Evolutionary conservation across 2,888 invertebrate species (phyloP).

Genomic region (Chymomyza caudatula): DNA sequence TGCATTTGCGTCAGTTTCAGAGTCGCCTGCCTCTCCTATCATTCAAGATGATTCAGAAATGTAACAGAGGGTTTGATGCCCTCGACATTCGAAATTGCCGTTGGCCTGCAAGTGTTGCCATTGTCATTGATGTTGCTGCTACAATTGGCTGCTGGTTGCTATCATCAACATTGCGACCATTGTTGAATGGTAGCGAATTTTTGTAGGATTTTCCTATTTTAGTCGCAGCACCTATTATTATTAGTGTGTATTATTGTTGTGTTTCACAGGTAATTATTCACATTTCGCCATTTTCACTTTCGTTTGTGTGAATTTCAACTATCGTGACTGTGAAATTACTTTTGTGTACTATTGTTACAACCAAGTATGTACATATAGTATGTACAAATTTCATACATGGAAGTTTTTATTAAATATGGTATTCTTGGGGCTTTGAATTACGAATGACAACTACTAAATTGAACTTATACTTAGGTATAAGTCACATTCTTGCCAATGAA

Average conservation of each 20-base stretch:
- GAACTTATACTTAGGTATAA: too few species aligned
- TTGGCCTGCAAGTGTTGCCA: constrained; percentile 38
- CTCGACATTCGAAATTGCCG: constrained; percentile 59
- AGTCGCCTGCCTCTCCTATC: not conserved
- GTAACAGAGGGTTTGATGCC: constrained; percentile 63
- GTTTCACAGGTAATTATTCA: constrained; percentile 65
- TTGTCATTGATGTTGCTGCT: constrained; percentile 20
- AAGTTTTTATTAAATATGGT: not conserved
- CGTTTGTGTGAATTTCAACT: constrained; percentile 69
- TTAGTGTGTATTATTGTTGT: constrained; percentile 52
- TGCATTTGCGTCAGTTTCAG: not conserved
- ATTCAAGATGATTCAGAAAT: constrained; percentile 58
- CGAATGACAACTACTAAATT: too few species aligned
- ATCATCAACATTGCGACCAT: constrained; percentile 42
- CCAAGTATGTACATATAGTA: too few species aligned
- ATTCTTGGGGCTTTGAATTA: not conserved
- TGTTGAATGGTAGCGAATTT: constrained; percentile 45
- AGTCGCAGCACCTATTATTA: constrained; percentile 36
- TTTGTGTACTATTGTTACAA: not conserved
- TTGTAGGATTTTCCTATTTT: constrained; percentile 49
- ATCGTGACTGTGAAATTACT: constrained; percentile 47
- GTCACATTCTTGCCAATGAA: not conserved
- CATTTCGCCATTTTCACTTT: constrained; percentile 70
- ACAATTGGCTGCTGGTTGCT: constrained; percentile 41
- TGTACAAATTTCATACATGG: not conserved